Evolutionary conservation across 2,888 invertebrate species (phyloP), one percentile per base, ranked within the genome.

Genomic region (Drosophila mettleri): DNA sequence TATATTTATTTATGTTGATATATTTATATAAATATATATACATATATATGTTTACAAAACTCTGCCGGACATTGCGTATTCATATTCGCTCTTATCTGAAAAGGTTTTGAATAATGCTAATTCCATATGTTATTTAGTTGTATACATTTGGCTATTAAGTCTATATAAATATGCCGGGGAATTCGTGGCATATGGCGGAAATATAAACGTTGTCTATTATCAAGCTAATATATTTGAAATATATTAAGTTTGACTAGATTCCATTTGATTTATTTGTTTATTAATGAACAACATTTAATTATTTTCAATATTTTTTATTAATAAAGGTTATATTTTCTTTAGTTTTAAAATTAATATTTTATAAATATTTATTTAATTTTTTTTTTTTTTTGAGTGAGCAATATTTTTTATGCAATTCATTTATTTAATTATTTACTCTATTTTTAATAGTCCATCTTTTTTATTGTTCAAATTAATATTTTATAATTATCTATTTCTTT

Each of bases 91-190:
- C 18, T 38, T 68, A 77, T 60, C 46, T 46, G 49, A 24, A 70
- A 75, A 69, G 60, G 62, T 69, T 69, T 48, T 85, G 80, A 85
- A 85, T 87, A 88, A 86, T 84, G 70, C 68, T 79, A 85, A 85
- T 87, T 79, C 69, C 53, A 71, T 74, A 65, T 67, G 63, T 59
- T 61, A 54, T 58, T 52, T 51, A n/a, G 33, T 22, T 34, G 10
- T 34, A 65, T 33, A 18, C n/a, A 57, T 29, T 52, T n/a, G 29
- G 45, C 27, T 33, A 33, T 33, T 18, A 48, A n/a, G n/a, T 16
- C n/a, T 20, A 34, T n/a, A 16, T 27, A 10, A 20, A 20, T 38
- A n/a, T 43, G 4, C 12, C 1, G 12, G 52, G 14, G 14, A 38
- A 24, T 16, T 16, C 16, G 20, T 9, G 14, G 20, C 1, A 33